Evolutionary conservation across 2,888 invertebrate species (phyloP).

Genomic region (Margaritifera margaritifera): DNA sequence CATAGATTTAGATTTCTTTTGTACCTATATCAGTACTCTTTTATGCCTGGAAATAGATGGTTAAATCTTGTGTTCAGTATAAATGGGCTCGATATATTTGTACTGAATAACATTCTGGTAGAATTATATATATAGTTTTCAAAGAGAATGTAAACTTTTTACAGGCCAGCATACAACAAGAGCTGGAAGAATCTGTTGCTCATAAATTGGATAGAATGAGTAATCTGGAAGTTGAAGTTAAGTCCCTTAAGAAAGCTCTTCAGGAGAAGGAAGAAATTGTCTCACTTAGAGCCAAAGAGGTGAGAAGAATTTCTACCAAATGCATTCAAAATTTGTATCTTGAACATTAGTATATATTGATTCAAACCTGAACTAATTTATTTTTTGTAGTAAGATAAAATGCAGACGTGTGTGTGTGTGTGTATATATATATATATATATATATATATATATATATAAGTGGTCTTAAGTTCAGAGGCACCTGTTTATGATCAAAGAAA

Average conservation of each 20-base stretch:
- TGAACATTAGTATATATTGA: not conserved
- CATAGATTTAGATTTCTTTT: too few species aligned
- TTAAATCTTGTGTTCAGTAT: too few species aligned
- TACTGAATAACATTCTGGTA: too few species aligned
- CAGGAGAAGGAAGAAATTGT: conserved; percentile 39
- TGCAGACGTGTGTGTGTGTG: too few species aligned
- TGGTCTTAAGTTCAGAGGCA: too few species aligned
- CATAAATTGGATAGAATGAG: conserved; percentile 41
- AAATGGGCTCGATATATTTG: too few species aligned
- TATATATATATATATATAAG: too few species aligned
- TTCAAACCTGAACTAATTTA: not conserved
- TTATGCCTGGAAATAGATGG: too few species aligned
- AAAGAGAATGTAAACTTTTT: not conserved
- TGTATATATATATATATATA: too few species aligned
- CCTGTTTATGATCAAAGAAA: too few species aligned
- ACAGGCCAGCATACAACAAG: conserved; percentile 61
- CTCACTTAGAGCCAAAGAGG: conserved; percentile 25
- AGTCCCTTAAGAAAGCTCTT: conserved; percentile 38
- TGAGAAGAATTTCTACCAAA: conserved; percentile 14
- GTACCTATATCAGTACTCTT: too few species aligned
- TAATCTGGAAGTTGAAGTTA: conserved; percentile 36
- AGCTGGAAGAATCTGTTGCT: conserved; percentile 55
- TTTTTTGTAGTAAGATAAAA: not conserved
- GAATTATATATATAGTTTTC: too few species aligned
- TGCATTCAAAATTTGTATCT: not conserved